Base-by-base conservation (phyloP, 2,888 invertebrate genomes). In the Embidobia sp. region DNA sequence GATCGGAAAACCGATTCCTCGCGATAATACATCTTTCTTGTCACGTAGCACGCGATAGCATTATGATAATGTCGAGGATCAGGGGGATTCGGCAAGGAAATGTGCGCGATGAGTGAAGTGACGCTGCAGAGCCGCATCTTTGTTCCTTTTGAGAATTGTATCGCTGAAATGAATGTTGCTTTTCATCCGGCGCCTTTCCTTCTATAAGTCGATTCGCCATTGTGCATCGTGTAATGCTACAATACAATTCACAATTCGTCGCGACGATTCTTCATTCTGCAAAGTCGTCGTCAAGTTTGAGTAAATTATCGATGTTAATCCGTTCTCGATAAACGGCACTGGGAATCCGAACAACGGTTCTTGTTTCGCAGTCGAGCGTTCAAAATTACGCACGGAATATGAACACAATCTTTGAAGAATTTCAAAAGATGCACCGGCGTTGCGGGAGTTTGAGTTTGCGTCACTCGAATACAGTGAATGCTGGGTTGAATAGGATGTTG, bases 1-100 rank as follows among this genome's bases (percentile, higher is more conserved):
- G 81, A 82, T 81, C 81, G 82, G 80, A 79, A 82, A 83, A 80
- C 80, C 79, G 67, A 79, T 78, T 79, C 78, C 51, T 53, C 63
- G 51, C 80, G 84, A 85, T 85, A 85, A 86, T 86, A 86, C 85
- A 82, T 86, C 86, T 86, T 87, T 86, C 87, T 82, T 81, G 85
- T 86, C 87, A 86, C 87, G 87, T 87, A 87, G 83, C 81, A 81
- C 81, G 82, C 85, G 85, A 86, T 85, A 84, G 84, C 85, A 86
- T 87, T 87, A 87, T 86, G 86, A 86, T 87, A 87, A 87, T 87
- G 86, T 82, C 69, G 79, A 73, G 85, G 86, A 85, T 86, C 85
- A 86, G 85, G 80, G 84, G 86, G 85, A 85, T 84, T 84, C 85
- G 78, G 77, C 77, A 69, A 79, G 83, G 84, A 85, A 84, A 84